Percentiles rank a stretch among this genome's conserved stretches.
Conservation (phyloP, 2,113 vertebrate genomes). For the Vicugna pacos region DNA sequence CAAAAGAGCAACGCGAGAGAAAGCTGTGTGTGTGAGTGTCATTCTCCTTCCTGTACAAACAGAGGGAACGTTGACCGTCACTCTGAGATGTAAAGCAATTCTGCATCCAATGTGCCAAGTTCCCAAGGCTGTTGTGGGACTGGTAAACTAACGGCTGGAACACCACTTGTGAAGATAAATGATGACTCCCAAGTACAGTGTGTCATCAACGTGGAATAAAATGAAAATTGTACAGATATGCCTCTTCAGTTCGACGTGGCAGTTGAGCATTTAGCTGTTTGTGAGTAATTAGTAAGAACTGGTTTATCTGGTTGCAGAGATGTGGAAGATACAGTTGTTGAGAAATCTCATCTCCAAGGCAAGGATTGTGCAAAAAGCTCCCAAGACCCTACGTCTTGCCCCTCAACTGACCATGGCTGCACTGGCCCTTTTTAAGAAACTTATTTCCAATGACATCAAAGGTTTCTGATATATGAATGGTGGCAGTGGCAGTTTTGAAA, state of each 20-base stretch:
- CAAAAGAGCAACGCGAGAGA: conserved; percentile 19
- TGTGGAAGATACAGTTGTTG: background rate
- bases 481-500: background rate
- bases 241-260: background rate
- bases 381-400: background rate
- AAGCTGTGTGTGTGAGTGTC: background rate
- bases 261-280: background rate
- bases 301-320: conserved; percentile 57
- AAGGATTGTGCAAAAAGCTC: too few relatives aligned
- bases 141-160: conserved; percentile 26
- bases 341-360: background rate
- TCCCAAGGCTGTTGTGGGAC: background rate
- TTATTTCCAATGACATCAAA: conserved; percentile 15
- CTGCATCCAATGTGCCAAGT: background rate
- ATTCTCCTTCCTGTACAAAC: background rate
- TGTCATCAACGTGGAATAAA: conserved; percentile 50
- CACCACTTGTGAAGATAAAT: conserved; percentile 13
- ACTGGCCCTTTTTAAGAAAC: background rate
- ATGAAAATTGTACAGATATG: background rate
- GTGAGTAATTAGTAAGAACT: conserved; percentile 22
- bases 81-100: background rate
- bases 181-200: background rate
- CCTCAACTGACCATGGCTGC: background rate
- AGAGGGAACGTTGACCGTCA: background rate
- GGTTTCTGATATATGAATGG: background rate